Percentiles rank a stretch among this genome's conserved stretches.
phyloP scores from a whole-genome alignment of 2,888 invertebrate species.

The Thymelicus sylvestris region DNA sequence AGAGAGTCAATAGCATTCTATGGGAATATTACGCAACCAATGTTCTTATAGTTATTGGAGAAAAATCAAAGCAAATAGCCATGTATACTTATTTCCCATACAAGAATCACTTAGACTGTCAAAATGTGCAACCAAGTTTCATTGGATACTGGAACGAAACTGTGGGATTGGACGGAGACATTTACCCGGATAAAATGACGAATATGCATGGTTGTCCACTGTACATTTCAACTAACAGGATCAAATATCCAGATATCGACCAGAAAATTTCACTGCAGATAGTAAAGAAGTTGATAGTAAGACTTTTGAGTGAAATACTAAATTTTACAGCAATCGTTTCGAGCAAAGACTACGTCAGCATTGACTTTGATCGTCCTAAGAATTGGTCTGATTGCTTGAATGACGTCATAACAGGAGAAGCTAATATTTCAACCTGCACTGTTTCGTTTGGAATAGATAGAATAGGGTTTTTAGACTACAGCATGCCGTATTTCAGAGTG shows the following conservation, averaged over 20 bases:
- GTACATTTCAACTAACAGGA: constrained; percentile 68
- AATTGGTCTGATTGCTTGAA: constrained; percentile 70
- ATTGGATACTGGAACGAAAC: constrained; percentile 55
- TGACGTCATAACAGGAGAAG: constrained; percentile 61
- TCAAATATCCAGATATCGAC: constrained; percentile 59
- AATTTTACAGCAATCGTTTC: constrained; percentile 67
- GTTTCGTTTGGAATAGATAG: constrained; percentile 63
- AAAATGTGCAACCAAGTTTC: constrained; percentile 56
- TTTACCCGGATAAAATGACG: constrained; percentile 65
- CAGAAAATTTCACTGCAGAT: constrained; percentile 62
- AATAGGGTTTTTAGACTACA: constrained; percentile 61
- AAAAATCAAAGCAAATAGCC: constrained; percentile 48
- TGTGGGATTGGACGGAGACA: constrained; percentile 41
- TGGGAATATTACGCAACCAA: constrained; percentile 64
- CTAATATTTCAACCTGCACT: constrained; percentile 67
- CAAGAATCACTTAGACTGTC: constrained; percentile 60
- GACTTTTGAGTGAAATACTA: constrained; percentile 60
- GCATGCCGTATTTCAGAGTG: constrained; percentile 65
- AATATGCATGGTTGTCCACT: constrained; percentile 68
- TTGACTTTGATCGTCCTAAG: constrained; percentile 63
- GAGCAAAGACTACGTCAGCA: constrained; percentile 62
- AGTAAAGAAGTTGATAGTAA: constrained; percentile 59
- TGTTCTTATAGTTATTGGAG: constrained; percentile 54
- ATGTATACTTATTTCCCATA: constrained; percentile 66
- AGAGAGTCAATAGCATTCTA: constrained; percentile 56